Evolutionary conservation across 2,113 vertebrate genomes (phyloP).

Genomic region (Mustela lutreola): DNA sequence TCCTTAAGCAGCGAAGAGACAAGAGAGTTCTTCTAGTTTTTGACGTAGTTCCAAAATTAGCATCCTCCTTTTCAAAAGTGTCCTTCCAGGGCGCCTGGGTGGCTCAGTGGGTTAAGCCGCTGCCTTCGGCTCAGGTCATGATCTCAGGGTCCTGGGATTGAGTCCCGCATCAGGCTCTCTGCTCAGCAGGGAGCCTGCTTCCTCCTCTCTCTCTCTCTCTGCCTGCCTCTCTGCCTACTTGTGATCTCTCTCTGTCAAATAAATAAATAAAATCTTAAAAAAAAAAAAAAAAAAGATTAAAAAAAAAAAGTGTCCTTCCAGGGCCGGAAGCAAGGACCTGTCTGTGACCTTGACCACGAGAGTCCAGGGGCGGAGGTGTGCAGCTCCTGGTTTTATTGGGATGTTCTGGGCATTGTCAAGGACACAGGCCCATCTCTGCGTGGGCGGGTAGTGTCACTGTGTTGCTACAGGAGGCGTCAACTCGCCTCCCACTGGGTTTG

Average conservation of each 20-base stretch:
- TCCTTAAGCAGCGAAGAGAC: not conserved
- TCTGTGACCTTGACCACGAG: not conserved
- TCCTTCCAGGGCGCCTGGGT: not conserved
- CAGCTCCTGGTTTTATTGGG: not conserved
- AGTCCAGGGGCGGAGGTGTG: not conserved
- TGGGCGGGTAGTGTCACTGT: rapidly evolving
- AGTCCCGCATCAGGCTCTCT: too few species aligned
- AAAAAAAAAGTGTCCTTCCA: not conserved
- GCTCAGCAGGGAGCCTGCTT: too few species aligned
- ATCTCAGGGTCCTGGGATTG: too few species aligned
- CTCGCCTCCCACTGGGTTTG: not conserved
- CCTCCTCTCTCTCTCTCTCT: too few species aligned
- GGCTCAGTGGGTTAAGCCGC: too few species aligned
- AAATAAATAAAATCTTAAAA: too few species aligned
- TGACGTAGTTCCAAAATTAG: not conserved
- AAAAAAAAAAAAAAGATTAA: too few species aligned
- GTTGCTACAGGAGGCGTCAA: not conserved
- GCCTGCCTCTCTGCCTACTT: too few species aligned
- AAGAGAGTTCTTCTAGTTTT: not conserved
- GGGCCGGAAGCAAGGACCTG: not conserved
- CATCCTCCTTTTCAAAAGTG: not conserved
- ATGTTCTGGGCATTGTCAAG: not conserved
- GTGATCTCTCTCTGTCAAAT: too few species aligned
- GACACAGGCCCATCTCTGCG: rapidly evolving
- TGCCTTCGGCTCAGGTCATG: too few species aligned